These are phyloP conservation scores for Amphiprion ocellaris DNA, from an alignment of 2,113 vertebrate genomes.

Conservation along the genomic window DNA sequence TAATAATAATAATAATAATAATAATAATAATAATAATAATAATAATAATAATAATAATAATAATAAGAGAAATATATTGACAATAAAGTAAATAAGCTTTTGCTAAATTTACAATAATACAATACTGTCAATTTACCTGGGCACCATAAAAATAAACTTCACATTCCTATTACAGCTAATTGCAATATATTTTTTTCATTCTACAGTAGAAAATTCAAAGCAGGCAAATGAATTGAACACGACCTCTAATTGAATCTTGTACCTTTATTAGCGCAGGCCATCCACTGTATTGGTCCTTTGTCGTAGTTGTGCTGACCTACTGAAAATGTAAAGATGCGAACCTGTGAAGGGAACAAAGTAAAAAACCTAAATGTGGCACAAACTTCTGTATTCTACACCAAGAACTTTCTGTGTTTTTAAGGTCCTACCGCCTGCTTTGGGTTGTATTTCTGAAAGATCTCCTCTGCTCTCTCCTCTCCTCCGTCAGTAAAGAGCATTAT, in stretches of 20 bases:
- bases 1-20: too few relatives aligned
- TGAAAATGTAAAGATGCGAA: slow-evolving; percentile 97
- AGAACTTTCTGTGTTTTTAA: neutral
- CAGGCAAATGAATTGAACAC: too few relatives aligned
- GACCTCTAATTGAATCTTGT: slow-evolving; percentile 3
- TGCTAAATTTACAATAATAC: too few relatives aligned
- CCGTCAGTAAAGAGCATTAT: slow-evolving; percentile 99
- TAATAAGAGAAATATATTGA: too few relatives aligned
- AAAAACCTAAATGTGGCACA: neutral
- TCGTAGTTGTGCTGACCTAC: slow-evolving; percentile 99
- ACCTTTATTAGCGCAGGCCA: slow-evolving; percentile 99
- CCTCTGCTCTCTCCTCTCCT: slow-evolving; percentile 94
- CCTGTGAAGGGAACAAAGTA: slow-evolving; percentile 77
- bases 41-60: too few relatives aligned
- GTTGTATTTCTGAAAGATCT: slow-evolving; percentile 94
- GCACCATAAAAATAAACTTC: too few relatives aligned
- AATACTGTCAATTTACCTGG: too few relatives aligned
- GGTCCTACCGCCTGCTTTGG: slow-evolving; percentile 88
- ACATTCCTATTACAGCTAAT: too few relatives aligned
- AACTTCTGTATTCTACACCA: neutral
- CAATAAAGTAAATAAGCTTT: too few relatives aligned
- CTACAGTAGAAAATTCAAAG: too few relatives aligned
- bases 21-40: too few relatives aligned
- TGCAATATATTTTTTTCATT: too few relatives aligned
- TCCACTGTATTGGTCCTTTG: slow-evolving; percentile 97